Base-by-base conservation (phyloP, 2,113 vertebrate genomes). In the Tachysurus vachellii region DNA sequence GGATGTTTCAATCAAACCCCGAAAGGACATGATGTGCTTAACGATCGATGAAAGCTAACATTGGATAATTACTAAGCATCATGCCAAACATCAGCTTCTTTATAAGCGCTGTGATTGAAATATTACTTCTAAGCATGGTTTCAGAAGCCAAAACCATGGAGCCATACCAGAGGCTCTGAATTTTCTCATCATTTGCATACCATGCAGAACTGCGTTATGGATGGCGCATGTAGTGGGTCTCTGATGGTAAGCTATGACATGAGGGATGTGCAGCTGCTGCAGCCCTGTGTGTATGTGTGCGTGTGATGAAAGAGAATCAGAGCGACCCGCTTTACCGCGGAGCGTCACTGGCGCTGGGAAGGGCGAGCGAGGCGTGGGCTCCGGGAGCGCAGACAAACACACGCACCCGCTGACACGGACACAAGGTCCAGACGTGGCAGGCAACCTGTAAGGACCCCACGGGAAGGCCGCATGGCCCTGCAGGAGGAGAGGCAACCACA, bases 351-450 rank as follows among this genome's bases (percentile, higher is more conserved):
- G 91, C 92, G 92, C 91, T 94, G 92, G 82, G 94, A 92, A 83
- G 88, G 92, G 80, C 87, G 93, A 89, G 82, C 88, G 92, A 92
- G 92, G 77, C 89, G 88, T 26, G 94, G 94, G 91, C 94, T 95
- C 91, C 92, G 92, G 92, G 94, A 91, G 21, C 94, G 93, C 85
- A 96, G 94, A 89, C 95, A 96, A 90, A 95, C 91, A 94, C 95
- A 96, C 90, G 94, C 93, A 0, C 93, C 94, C 47, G 94, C 90
- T 36, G 95, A 95, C 91, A 94, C 92, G 85, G 94, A 95, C 91
- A 94, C 93, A 92, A 94, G 94, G 93, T 94, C 94, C 92, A 95
- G 93, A 90, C 93, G 93, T 91, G 95, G 94, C 92, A 96, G 93
- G 93, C 95, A 95, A 91, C 95, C 94, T 92, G 93, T 94, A 89